Evolutionary conservation across 2,113 vertebrate species (phyloP), one percentile per base, ranked within the genome.

Genomic region (Limnothrissa miodon): DNA sequence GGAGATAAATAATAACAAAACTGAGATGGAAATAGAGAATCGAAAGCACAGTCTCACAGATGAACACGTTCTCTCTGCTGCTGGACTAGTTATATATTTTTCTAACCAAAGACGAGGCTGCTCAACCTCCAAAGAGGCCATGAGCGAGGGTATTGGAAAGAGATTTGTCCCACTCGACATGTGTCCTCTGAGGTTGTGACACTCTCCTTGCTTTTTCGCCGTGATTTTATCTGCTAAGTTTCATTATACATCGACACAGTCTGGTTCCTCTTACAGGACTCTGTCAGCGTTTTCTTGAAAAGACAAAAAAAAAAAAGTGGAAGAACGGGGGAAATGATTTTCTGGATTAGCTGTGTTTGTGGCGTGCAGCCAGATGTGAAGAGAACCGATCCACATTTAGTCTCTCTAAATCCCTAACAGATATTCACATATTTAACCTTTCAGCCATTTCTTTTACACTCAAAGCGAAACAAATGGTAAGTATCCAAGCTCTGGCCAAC

Each of bases 131-230:
- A 33, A 85, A 84, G 82, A 83, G 74, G 70, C 70, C 74, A n/a
- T 36, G 6, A 83, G 25, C 17, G 42, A 80, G 48, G 44, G 44
- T 83, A 89, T 86, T 86, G 85, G 81, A 87, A 87, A 82, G 81
- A 84, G 81, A 87, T 89, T 86, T 89, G 83, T 87, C 81, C 59
- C 80, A 70, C 79, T 74, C 83, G 81, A 86, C 83, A 83, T 70
- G 81, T 84, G 15, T 59, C 10, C 80, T 79, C 66, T 13, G 13
- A 13, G 25, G 66, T 29, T 82, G 66, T 2, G 51, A 85, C 39
- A 66, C 82, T 17, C 39, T 83, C 56, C 48, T 42, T 45, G 82
- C 80, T 82, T 36, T 81, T 88, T 78, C 80, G 44, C 82, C 48
- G 59, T 78, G 33, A 80, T 80, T 66, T 53, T 78, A 45, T 82